These are phyloP conservation scores for Parthenolecanium corni DNA, from an alignment of 2,888 invertebrate species.

Conservation along the genomic window DNA sequence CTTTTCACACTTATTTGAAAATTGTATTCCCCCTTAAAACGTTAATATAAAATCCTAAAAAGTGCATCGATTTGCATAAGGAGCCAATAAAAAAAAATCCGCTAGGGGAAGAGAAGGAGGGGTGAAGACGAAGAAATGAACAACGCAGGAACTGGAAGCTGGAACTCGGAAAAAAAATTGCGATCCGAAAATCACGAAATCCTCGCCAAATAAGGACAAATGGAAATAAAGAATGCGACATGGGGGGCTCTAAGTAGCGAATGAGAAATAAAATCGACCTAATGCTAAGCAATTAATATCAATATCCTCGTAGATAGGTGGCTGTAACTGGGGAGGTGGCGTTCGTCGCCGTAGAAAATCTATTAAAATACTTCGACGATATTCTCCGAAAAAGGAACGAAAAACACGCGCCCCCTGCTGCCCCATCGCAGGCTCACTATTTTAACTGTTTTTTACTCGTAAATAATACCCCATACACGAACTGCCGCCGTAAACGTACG, in stretches of 20 bases:
- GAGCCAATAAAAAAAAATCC: background rate
- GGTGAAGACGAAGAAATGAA: background rate
- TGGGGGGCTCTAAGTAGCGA: background rate
- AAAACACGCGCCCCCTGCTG: background rate
- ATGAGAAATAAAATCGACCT: background rate
- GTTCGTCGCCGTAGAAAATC: background rate
- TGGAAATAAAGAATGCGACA: conserved; percentile 11
- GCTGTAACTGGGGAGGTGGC: too few relatives aligned
- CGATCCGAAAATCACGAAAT: conserved; percentile 1
- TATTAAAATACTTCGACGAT: background rate
- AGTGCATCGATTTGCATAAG: too few relatives aligned
- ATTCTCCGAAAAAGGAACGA: background rate
- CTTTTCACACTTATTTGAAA: too few relatives aligned
- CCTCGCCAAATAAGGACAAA: conserved; percentile 4
- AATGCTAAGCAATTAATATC: background rate
- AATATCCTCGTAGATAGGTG: background rate
- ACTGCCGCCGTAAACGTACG: too few relatives aligned
- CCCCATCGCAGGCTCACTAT: background rate
- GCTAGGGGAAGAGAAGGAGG: background rate
- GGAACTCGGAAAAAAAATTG: background rate
- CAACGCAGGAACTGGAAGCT: background rate
- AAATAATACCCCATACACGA: too few relatives aligned
- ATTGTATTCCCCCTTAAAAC: too few relatives aligned
- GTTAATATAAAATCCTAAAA: too few relatives aligned
- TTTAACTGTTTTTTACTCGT: too few relatives aligned